phyloP scores from a whole-genome alignment of 2,113 vertebrate species.

The Urocitellus parryii region DNA sequence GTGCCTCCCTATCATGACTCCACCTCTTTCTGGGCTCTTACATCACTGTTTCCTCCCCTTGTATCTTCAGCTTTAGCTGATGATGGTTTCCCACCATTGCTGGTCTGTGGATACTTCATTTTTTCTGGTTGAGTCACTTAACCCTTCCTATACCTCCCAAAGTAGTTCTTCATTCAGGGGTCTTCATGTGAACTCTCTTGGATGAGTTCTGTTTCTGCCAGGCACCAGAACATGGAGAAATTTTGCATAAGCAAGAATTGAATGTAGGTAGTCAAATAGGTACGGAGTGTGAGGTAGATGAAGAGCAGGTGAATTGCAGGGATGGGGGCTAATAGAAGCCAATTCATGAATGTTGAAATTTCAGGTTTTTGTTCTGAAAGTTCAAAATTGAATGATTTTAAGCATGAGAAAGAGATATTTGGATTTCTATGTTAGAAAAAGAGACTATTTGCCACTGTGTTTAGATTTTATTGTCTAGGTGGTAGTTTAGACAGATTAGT shows the following conservation, averaged over 20 bases:
- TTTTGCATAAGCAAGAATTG: not conserved
- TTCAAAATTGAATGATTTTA: not conserved
- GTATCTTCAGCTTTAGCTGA: not conserved
- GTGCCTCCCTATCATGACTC: no score
- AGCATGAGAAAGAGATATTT: not conserved
- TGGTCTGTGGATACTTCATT: not conserved
- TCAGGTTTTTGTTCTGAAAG: not conserved
- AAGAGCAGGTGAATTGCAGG: not conserved
- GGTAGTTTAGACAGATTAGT: not conserved
- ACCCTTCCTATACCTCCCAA: not conserved
- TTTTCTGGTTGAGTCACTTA: not conserved
- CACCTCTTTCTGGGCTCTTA: not conserved
- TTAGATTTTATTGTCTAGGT: not conserved
- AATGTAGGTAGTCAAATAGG: not conserved
- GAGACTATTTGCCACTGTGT: not conserved
- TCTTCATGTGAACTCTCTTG: not conserved
- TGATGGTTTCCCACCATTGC: not conserved
- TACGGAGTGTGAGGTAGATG: not conserved
- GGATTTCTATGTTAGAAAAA: slow-evolving; percentile 17
- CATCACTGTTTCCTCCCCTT: not conserved
- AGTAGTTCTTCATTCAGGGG: not conserved
- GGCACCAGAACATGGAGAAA: not conserved
- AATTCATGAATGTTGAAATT: not conserved
- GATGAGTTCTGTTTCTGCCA: not conserved
- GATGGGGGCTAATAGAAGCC: not conserved